These are phyloP conservation scores for Coilia nasus DNA, from an alignment of 2,797 vertebrate species.

Conservation along the genomic window DNA sequence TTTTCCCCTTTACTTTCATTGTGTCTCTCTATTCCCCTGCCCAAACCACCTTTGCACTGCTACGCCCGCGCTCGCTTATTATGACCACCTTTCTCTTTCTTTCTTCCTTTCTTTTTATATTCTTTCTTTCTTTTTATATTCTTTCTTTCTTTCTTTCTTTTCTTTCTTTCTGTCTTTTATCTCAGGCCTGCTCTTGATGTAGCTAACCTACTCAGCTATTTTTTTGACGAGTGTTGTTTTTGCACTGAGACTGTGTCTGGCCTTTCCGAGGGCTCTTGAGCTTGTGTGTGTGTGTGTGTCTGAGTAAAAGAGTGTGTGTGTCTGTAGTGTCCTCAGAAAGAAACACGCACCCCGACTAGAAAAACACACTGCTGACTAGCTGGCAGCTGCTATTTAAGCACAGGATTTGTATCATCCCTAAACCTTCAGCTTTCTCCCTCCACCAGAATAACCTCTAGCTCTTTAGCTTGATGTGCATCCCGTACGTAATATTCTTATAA, in stretches of 20 bases:
- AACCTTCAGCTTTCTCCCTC: not conserved
- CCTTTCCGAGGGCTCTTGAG: not conserved
- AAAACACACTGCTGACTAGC: not conserved
- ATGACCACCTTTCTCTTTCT: too few species aligned
- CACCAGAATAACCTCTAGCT: not conserved
- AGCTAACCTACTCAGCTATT: not conserved
- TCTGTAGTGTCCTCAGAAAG: not conserved
- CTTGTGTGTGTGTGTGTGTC: not conserved
- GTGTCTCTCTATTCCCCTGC: not conserved
- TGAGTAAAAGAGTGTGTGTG: not conserved
- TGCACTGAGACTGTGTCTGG: not conserved
- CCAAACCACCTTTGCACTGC: not conserved
- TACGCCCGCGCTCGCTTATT: not conserved
- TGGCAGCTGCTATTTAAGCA: not conserved
- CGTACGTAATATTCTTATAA: not conserved
- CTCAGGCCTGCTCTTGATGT: not conserved
- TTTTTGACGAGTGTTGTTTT: not conserved
- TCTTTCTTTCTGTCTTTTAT: constrained; percentile 25
- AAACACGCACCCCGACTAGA: not conserved
- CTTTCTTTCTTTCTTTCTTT: constrained; percentile 17
- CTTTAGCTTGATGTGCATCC: not conserved
- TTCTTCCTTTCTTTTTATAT: too few species aligned
- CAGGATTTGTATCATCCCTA: not conserved
- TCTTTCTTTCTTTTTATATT: too few species aligned
- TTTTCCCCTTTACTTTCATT: not conserved